Evolutionary conservation across 2,888 invertebrate genomes (phyloP).

Genomic region (Achlya flavicornis): DNA sequence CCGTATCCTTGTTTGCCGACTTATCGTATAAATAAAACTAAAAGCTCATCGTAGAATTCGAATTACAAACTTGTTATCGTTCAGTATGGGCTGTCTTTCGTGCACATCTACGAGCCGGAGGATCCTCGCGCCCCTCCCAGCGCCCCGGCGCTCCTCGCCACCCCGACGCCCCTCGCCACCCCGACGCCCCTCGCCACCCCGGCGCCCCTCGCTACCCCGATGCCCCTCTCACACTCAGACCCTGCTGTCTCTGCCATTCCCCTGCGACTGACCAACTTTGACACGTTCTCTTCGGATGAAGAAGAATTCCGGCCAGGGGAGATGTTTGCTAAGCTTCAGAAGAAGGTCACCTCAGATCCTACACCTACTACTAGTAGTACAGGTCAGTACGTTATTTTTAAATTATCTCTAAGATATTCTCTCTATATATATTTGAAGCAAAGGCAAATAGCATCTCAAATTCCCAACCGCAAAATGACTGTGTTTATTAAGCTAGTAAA

Average conservation of each 20-base stretch:
- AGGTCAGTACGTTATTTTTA: slow-evolving; percentile 17
- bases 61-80: slow-evolving; percentile 14
- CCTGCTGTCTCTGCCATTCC: slow-evolving; percentile 13
- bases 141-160: slow-evolving; percentile 20
- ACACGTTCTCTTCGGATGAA: slow-evolving; percentile 82
- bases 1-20: too few species aligned
- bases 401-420: too few species aligned
- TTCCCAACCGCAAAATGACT: too few species aligned
- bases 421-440: too few species aligned
- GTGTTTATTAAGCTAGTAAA: too few species aligned
- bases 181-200: slow-evolving; percentile 14
- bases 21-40: too few species aligned
- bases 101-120: slow-evolving; percentile 85
- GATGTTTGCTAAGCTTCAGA: slow-evolving; percentile 83
- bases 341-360: slow-evolving; percentile 39
- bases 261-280: slow-evolving; percentile 46
- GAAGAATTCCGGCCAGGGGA: slow-evolving; percentile 86
- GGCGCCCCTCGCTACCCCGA: slow-evolving; percentile 20
- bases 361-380: slow-evolving; percentile 28
- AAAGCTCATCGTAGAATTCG: neutral
- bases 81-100: slow-evolving; percentile 92
- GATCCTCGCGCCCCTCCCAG: slow-evolving; percentile 19
- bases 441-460: too few species aligned
- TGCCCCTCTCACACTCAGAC: neutral
- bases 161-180: slow-evolving; percentile 16